phyloP scores from a whole-genome alignment of 2,113 vertebrate species.

The Lasiurus borealis region DNA sequence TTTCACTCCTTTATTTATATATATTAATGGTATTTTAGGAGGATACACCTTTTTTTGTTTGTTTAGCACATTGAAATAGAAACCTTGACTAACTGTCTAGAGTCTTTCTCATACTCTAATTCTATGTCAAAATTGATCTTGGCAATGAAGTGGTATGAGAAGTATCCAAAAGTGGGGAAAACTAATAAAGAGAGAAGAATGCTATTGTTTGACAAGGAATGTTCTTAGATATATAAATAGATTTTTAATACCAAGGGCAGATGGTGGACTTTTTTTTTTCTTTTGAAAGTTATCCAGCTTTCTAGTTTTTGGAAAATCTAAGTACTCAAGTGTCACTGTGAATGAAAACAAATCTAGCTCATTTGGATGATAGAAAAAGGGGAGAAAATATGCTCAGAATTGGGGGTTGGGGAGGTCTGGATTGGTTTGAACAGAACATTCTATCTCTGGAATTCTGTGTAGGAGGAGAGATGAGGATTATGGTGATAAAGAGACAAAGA shows the following conservation, averaged over 20 bases:
- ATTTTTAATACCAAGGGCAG: constrained; percentile 55
- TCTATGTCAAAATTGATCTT: constrained; percentile 51
- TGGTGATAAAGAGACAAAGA: neutral
- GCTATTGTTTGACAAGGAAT: constrained; percentile 71
- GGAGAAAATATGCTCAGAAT: neutral
- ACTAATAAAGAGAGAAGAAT: constrained; percentile 53
- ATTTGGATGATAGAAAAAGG: neutral
- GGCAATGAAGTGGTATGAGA: constrained; percentile 37
- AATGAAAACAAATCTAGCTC: neutral
- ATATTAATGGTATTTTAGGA: neutral
- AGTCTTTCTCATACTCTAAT: constrained; percentile 63
- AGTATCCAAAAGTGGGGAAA: neutral
- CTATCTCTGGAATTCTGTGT: neutral
- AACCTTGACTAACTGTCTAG: constrained; percentile 46
- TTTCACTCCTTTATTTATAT: neutral
- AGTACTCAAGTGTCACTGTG: neutral
- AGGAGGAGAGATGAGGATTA: neutral
- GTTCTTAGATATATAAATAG: constrained; percentile 69
- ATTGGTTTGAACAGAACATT: neutral
- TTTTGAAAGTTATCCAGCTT: constrained; percentile 60
- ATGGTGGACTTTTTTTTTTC: neutral
- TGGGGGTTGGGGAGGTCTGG: too few species aligned
- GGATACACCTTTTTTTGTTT: neutral
- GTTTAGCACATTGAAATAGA: constrained; percentile 35
- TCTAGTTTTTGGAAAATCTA: constrained; percentile 57